Evolutionary conservation across 2,888 invertebrate genomes (phyloP).

Genomic region (Hoplodrina ambigua): DNA sequence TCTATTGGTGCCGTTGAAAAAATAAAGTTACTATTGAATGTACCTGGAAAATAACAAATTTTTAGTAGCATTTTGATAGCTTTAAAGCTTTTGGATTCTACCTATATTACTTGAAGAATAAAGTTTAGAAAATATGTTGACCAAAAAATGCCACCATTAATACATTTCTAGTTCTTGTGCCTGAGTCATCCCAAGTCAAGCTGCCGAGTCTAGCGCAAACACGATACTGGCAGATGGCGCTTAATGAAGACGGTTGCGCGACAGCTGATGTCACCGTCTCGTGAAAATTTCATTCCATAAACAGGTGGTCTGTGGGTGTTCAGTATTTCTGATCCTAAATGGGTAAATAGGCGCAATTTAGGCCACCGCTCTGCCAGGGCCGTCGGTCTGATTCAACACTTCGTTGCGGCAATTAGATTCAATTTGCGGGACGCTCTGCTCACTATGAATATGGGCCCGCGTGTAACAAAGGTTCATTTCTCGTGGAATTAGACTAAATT

Average conservation of each 20-base stretch:
- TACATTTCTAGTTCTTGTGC: background rate
- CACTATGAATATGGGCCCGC: constrained; percentile 81
- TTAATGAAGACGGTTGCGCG: constrained; percentile 47
- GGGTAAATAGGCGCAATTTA: constrained; percentile 88
- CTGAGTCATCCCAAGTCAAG: constrained; percentile 50
- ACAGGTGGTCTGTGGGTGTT: constrained; percentile 87
- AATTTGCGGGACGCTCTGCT: constrained; percentile 83
- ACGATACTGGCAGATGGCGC: constrained; percentile 64
- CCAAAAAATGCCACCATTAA: background rate
- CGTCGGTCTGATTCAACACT: constrained; percentile 88
- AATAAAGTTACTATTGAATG: constrained; percentile 4
- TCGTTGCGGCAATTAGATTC: constrained; percentile 89
- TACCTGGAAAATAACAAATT: constrained; percentile 7
- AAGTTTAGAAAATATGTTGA: background rate
- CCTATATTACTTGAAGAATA: background rate
- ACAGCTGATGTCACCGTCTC: constrained; percentile 77
- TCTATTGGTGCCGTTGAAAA: background rate
- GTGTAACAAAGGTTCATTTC: constrained; percentile 84
- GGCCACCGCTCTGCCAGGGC: constrained; percentile 77
- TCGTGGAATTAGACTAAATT: constrained; percentile 77
- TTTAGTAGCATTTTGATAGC: constrained; percentile 1
- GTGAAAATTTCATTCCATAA: constrained; percentile 76
- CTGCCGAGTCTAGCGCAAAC: constrained; percentile 56
- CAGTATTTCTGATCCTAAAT: constrained; percentile 82
- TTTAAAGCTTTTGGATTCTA: background rate